Conservation (phyloP, 2,113 vertebrate species). For the Rallus limicola region DNA sequence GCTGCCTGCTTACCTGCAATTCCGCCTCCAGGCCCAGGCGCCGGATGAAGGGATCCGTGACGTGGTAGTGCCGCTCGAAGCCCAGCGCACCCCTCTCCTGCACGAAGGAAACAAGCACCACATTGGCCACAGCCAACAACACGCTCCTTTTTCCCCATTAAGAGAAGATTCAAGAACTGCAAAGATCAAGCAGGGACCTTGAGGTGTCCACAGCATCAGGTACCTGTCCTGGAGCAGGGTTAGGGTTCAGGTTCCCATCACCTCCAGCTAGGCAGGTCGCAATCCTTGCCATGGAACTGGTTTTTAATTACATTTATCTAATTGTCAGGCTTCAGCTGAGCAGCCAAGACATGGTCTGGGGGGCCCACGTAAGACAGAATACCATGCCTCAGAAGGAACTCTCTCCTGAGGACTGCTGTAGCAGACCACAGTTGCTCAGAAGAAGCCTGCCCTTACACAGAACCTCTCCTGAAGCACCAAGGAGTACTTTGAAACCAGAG, state of each 20-base stretch:
- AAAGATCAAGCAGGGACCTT: background rate
- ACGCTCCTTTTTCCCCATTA: too few species aligned
- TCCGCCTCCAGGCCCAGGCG: conserved; percentile 95
- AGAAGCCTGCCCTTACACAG: background rate
- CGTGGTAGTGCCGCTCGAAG: conserved; percentile 92
- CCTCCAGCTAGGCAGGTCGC: background rate
- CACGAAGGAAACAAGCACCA: background rate
- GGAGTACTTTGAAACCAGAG: background rate
- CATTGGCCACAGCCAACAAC: background rate
- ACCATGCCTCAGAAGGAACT: background rate
- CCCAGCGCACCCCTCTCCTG: conserved; percentile 89
- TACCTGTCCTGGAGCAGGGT: background rate
- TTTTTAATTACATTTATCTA: background rate
- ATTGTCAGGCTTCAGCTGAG: background rate
- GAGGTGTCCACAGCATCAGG: background rate
- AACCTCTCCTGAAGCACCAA: background rate
- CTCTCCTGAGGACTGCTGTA: background rate
- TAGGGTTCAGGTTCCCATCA: background rate
- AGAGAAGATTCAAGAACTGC: background rate
- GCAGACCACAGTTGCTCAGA: background rate
- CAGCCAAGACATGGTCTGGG: background rate
- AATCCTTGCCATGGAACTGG: background rate
- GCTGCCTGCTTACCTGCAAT: conserved; percentile 83
- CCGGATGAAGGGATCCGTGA: conserved; percentile 95
- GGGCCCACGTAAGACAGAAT: background rate